Percentiles rank a stretch among this genome's conserved stretches.
These are phyloP conservation scores for Cheilosia pagana DNA, from an alignment of 2,888 invertebrate genomes.

Conservation along the genomic window DNA sequence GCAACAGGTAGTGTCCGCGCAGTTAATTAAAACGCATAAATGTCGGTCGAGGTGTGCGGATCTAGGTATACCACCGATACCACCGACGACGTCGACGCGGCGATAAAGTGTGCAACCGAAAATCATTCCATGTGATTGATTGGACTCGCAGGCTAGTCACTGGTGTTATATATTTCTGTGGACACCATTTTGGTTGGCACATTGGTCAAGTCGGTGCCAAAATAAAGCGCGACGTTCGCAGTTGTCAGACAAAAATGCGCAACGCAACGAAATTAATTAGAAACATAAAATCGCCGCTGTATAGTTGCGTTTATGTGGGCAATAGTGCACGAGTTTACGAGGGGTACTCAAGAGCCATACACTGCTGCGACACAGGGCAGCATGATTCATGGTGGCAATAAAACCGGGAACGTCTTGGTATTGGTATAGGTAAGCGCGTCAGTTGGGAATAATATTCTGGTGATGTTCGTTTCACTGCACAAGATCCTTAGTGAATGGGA, in stretches of 20 bases:
- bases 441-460: no score
- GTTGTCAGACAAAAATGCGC: conserved; percentile 5
- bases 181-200: conserved; percentile 3
- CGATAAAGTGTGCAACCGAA: conserved; percentile 49
- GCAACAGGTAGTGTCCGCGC: neutral
- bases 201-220: neutral
- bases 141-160: conserved; percentile 41
- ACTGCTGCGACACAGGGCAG: neutral
- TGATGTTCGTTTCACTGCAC: no score
- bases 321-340: neutral
- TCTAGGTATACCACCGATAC: conserved; percentile 56
- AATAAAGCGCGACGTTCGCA: conserved; percentile 4
- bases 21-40: conserved; percentile 74
- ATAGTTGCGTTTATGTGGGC: neutral
- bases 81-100: no score
- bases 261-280: conserved; percentile 8
- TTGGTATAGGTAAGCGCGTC: no score
- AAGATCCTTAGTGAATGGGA: no score
- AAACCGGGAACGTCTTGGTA: no score
- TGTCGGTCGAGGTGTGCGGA: conserved; percentile 44
- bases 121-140: conserved; percentile 58
- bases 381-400: neutral
- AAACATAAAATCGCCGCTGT: neutral
- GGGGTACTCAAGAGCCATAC: neutral
- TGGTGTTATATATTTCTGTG: conserved; percentile 19